These are phyloP conservation scores for Gorsachius goisagi DNA, from an alignment of 2,113 vertebrate species.

Conservation along the genomic window DNA sequence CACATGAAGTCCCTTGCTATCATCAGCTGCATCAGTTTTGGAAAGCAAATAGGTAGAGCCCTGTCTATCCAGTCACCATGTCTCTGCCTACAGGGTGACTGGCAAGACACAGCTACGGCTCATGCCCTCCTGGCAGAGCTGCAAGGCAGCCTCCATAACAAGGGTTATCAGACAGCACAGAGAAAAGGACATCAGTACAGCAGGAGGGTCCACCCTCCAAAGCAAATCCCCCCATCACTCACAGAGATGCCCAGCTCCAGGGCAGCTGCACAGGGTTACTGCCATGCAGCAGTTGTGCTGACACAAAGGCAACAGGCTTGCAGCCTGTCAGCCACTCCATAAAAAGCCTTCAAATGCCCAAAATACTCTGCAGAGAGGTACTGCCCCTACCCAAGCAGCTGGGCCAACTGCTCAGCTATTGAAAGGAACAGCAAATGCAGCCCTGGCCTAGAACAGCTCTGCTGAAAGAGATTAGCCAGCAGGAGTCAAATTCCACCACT, in stretches of 20 bases:
- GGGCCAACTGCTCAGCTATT: background rate
- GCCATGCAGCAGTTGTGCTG: background rate
- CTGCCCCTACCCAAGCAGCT: background rate
- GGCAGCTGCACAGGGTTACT: background rate
- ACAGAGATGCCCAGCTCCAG: accelerated
- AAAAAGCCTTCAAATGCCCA: background rate
- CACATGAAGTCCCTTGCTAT: background rate
- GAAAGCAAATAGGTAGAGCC: background rate
- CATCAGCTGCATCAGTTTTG: background rate
- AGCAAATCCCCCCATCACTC: background rate
- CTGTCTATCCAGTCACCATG: background rate
- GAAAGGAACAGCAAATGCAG: background rate
- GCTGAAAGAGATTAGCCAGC: background rate
- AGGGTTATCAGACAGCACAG: background rate
- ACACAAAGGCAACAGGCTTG: background rate
- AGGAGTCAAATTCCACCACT: background rate
- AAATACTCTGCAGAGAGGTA: background rate
- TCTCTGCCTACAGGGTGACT: background rate
- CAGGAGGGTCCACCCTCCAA: background rate
- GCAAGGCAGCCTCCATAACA: background rate
- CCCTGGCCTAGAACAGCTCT: background rate
- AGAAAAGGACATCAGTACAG: background rate
- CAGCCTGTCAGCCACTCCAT: background rate
- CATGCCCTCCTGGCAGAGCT: background rate
- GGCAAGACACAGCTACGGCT: background rate